Base-by-base conservation (phyloP, 2,888 invertebrate species). In the Xestia c-nigrum region DNA sequence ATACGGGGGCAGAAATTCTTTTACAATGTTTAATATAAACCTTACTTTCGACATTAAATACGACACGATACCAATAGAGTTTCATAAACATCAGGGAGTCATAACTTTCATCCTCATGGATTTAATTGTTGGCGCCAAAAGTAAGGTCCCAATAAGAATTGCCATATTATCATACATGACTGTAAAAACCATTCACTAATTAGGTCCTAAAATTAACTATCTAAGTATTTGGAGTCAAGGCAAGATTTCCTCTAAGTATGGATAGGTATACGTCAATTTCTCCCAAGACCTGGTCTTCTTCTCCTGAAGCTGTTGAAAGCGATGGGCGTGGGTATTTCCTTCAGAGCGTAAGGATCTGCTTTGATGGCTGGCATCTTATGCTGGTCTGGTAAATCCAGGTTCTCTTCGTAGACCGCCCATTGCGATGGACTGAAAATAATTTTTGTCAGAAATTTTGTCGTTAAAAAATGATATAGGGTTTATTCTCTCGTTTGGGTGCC, bases 341-440 rank as follows among this genome's bases (percentile, higher is more conserved):
- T 93, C 16, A 96, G 90, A 0, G 97, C 95, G 72, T 95, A 91
- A 0, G 97, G 97, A 76, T 97, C 97, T 5, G 89, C 88, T 63
- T 93, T 93, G 71, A 96, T 91, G 0, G 90, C 68, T 0, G 97
- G 96, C 94, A 95, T 96, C n/a, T 85, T 89, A 66, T 93, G 91
- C 2, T 92, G 94, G 10, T 94, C 94, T 0, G 92, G 89, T 19
- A 95, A 85, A n/a, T 94, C 93, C 14, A 90, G 89, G 57, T 94
- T 93, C 82, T 97, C 97, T 5, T 97, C 96, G 82, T 96, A 97
- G 19, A 95, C 92, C 16, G 95, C 96, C 97, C 97, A 97, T 81
- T 93, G 94, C 0, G 94, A 92, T 47, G 96, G 95, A 91, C 97
- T 97, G 43, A 9, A 46, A 55, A 63, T 10, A 12, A 40, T 63